Evolutionary conservation across 2,888 invertebrate genomes (phyloP), one percentile per base, ranked within the genome.

Genomic region (Phyllotreta striolata): DNA sequence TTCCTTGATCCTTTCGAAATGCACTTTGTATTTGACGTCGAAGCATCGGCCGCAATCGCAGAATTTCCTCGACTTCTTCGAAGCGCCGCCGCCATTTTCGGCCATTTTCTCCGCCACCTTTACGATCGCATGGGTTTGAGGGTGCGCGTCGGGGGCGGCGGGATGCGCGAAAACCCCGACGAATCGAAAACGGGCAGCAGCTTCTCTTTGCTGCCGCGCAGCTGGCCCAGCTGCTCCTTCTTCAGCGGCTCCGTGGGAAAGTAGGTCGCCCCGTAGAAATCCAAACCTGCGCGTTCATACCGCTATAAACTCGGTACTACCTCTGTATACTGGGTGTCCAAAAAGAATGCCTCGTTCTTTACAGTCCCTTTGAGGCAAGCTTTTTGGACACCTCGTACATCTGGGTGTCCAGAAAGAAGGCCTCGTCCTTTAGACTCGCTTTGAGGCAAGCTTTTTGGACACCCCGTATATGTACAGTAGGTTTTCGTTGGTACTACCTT

Each of bases 251-350:
- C 93, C 3, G 92, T 92, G 54, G 93, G 93, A 82, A 93, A 93
- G 84, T 90, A 93, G 24, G 93, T 93, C 47, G 93, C 93, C 13
- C 92, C 93, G 78, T 92, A 93, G 83, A 93, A 93, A 82, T 93
- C 92, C 63, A 93, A 84, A 0, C 93, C 51, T 51, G 12, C 1
- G 10, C 24, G 24, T 24, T n/a, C n/a, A n/a, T 24, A 24, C n/a
- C n/a, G n/a, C n/a, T n/a, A n/a, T n/a, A n/a, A n/a, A n/a, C n/a
- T n/a, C n/a, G n/a, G n/a, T n/a, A n/a, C n/a, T n/a, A n/a, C n/a
- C n/a, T n/a, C n/a, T n/a, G n/a, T n/a, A n/a, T n/a, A n/a, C n/a
- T n/a, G n/a, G n/a, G n/a, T n/a, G n/a, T n/a, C n/a, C n/a, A n/a
- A n/a, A n/a, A n/a, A n/a, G n/a, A n/a, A n/a, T n/a, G n/a, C n/a